phyloP scores from a whole-genome alignment of 2,113 vertebrate genomes.

The Fregata magnificens region DNA sequence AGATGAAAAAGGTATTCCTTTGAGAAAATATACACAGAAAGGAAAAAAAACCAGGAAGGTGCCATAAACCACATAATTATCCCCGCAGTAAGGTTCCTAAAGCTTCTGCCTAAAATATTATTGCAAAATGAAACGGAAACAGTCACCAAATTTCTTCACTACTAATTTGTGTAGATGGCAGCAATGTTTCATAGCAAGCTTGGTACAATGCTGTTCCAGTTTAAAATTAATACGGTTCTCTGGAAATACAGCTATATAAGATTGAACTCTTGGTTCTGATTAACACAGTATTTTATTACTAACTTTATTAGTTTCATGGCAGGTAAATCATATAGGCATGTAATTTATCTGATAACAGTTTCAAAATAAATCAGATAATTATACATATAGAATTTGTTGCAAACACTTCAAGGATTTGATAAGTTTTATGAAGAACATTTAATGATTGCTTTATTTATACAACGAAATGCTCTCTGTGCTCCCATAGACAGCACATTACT shows the following conservation, averaged over 20 bases:
- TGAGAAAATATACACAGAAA: not conserved
- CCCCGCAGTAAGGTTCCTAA: not conserved
- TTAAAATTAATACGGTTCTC: not conserved
- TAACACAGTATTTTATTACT: not conserved
- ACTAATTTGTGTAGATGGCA: not conserved
- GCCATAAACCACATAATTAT: not conserved
- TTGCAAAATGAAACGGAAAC: not conserved
- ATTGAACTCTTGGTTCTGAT: not conserved
- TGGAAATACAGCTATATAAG: not conserved
- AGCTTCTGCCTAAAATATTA: not conserved
- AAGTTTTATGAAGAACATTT: not conserved
- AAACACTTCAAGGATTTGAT: not conserved
- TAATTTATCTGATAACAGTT: not conserved
- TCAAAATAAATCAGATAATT: conserved; percentile 7
- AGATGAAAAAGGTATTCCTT: not conserved
- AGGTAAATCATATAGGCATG: not conserved
- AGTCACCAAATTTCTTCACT: not conserved
- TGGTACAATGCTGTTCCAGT: not conserved
- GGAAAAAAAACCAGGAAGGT: not conserved
- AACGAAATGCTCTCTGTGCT: not conserved
- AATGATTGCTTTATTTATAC: not conserved
- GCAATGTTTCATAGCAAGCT: not conserved
- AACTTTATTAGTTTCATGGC: not conserved
- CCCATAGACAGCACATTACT: not conserved
- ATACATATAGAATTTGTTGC: not conserved